phyloP scores from a whole-genome alignment of 2,888 invertebrate species.

The Autographa gamma region DNA sequence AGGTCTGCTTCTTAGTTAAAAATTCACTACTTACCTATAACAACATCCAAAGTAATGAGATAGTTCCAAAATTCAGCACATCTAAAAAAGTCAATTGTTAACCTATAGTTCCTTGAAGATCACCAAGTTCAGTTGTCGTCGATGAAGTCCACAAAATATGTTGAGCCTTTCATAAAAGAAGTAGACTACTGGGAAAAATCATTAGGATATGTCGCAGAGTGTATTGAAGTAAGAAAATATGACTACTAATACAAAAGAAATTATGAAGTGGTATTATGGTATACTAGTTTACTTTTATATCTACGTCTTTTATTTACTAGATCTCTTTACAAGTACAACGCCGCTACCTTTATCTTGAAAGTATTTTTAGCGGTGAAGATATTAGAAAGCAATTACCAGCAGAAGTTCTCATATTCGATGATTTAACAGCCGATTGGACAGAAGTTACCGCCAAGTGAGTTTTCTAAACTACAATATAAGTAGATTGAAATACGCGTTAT shows the following conservation, averaged over 20 bases:
- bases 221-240: conserved; percentile 90
- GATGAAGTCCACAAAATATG: conserved; percentile 96
- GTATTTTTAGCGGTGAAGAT: conserved; percentile 96
- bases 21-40: too few relatives aligned
- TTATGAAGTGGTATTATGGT: not conserved
- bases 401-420: conserved; percentile 93
- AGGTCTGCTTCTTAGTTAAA: conserved; percentile 71
- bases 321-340: conserved; percentile 94
- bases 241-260: not conserved
- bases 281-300: not conserved
- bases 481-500: too few relatives aligned
- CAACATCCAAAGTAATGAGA: not conserved
- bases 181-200: conserved; percentile 96
- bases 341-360: conserved; percentile 96
- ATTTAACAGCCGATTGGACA: conserved; percentile 92
- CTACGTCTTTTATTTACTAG: conserved; percentile 58
- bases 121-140: conserved; percentile 94
- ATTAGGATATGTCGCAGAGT: conserved; percentile 94
- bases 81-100: not conserved
- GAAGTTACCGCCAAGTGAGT: conserved; percentile 89
- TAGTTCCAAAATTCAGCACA: not conserved
- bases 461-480: conserved; percentile 6
- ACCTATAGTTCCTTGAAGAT: conserved; percentile 91
- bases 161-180: conserved; percentile 94
- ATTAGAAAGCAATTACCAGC: conserved; percentile 94